Evolutionary conservation across 1,140 invertebrate genomes (phyloP), one percentile per base, ranked within the genome.

Genomic region (Leptinotarsa texana): DNA sequence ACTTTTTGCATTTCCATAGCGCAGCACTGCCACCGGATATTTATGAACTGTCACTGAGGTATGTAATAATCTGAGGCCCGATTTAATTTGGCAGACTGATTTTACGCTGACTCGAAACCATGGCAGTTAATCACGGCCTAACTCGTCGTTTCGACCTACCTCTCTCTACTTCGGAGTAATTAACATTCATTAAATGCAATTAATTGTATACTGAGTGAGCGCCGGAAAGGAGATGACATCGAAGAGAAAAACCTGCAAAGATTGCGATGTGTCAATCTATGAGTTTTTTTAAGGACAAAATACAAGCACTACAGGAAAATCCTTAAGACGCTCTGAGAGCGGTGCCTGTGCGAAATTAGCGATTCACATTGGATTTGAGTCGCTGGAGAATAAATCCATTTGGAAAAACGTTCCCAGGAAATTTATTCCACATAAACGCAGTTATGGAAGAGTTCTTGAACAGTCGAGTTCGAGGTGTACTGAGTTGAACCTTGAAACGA

Each of bases 11-110:
- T 18, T 18, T 18, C 17, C 15, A 17, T 18, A 57, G 15, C 51
- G 17, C 4, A 18, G 51, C 17, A 13, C 51, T 57, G 51, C n/a
- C 51, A 42, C 65, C 74, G 75, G 80, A 88, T 88, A 89, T 89
- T 89, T 89, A 89, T 89, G 87, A 88, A 88, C 88, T 88, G 86
- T 88, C 88, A 88, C 88, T 88, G 88, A 88, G 88, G 87, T 89
- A 89, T 89, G 88, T 89, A 89, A 89, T 89, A 89, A 89, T 89
- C 88, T 89, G 87, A 89, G 87, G 87, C 87, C 83, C 88, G 88
- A 89, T 89, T 89, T 89, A 89, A 89, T 89, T 89, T 89, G 87
- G 87, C 84, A 88, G 88, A 88, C 88, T 89, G 88, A 89, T 89
- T 89, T 89, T 82, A 83, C 84, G 83, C 82, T 82, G 78, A 73